These are phyloP conservation scores for Dyspetes luteomarginatus DNA, from an alignment of 2,888 invertebrate species.

Conservation along the genomic window DNA sequence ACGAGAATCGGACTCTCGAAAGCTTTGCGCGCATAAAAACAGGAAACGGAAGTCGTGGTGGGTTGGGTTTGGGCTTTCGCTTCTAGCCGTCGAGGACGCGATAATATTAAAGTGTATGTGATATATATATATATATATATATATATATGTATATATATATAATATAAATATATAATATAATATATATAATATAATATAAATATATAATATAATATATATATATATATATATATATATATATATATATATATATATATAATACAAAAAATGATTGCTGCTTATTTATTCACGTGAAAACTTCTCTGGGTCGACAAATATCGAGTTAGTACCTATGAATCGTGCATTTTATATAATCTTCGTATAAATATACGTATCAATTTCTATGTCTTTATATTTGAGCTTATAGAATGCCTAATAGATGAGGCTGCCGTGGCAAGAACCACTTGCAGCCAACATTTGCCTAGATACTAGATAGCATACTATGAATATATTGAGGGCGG, in stretches of 20 bases:
- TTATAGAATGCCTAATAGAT: background rate
- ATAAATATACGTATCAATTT: background rate
- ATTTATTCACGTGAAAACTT: slow-evolving; percentile 56
- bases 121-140: slow-evolving; percentile 18
- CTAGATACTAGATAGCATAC: background rate
- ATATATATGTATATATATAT: background rate
- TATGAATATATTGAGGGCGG: background rate
- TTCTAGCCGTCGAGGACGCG: background rate
- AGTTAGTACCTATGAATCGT: slow-evolving; percentile 1
- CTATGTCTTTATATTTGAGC: background rate
- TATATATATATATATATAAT: slow-evolving; percentile 1
- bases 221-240: too few relatives aligned
- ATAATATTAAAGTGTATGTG: slow-evolving; percentile 12
- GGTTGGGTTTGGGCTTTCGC: too few relatives aligned
- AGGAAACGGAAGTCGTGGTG: slow-evolving; percentile 73
- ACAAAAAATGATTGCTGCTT: slow-evolving; percentile 3
- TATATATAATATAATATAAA: too few relatives aligned
- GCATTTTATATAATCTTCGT: background rate
- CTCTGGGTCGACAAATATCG: slow-evolving; percentile 66
- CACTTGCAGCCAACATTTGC: too few relatives aligned
- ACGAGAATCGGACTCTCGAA: slow-evolving; percentile 2
- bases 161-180: background rate
- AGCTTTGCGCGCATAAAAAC: slow-evolving; percentile 62
- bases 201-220: too few relatives aligned
- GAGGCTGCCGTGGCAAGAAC: too few relatives aligned